These are phyloP conservation scores for Sipha maydis DNA, from an alignment of 2,888 invertebrate genomes.

Conservation along the genomic window DNA sequence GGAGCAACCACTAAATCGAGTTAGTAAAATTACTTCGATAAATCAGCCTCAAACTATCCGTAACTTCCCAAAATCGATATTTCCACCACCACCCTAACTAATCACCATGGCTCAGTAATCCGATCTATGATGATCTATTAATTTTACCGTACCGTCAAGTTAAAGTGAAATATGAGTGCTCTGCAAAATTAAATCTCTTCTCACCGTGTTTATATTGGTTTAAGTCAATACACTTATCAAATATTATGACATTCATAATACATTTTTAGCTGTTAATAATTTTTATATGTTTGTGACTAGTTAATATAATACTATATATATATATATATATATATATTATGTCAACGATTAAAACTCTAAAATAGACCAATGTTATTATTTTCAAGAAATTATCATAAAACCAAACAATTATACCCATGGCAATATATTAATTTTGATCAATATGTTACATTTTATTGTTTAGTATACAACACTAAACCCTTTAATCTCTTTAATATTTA, in stretches of 20 bases:
- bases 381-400: too few species aligned
- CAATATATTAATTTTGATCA: neutral
- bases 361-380: neutral
- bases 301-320: too few species aligned
- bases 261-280: too few species aligned
- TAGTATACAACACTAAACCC: too few species aligned
- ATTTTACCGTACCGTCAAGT: neutral
- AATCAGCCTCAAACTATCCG: neutral
- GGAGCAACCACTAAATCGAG: neutral
- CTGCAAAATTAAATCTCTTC: neutral
- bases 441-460: neutral
- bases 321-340: too few species aligned
- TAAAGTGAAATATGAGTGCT: neutral
- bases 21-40: neutral
- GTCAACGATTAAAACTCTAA: neutral
- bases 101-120: conserved; percentile 3
- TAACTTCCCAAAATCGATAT: neutral
- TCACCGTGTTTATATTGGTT: neutral
- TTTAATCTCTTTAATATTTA: too few species aligned
- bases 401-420: too few species aligned
- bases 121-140: neutral
- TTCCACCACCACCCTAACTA: conserved; percentile 8
- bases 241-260: neutral
- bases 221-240: too few species aligned
- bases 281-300: neutral